Conservation (phyloP, 2,797 vertebrate species). For the Clarias laeviceps region DNA sequence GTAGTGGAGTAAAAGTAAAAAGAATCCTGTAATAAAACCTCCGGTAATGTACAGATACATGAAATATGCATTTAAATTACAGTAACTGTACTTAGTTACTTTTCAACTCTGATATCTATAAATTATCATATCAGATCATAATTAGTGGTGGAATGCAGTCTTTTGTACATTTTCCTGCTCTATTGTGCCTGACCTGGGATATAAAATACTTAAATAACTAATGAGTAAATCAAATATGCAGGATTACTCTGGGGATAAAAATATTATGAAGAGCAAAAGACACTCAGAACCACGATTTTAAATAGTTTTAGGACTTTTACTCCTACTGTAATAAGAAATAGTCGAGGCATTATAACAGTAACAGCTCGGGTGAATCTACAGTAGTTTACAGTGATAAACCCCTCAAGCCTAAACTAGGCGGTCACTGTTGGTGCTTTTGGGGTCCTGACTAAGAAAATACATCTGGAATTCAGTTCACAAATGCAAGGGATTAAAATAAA, state of each 20-base stretch:
- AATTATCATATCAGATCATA: not conserved
- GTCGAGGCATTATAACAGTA: not conserved
- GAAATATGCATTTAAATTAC: no score
- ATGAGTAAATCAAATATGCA: not conserved
- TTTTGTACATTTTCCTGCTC: not conserved
- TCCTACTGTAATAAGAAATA: not conserved
- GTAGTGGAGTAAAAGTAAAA: no score
- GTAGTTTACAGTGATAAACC: not conserved
- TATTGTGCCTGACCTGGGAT: not conserved
- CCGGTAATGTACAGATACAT: no score
- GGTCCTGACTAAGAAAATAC: not conserved
- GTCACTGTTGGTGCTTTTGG: not conserved
- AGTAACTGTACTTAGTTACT: no score
- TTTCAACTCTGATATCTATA: no score
- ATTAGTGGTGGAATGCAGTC: not conserved
- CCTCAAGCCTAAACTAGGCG: not conserved
- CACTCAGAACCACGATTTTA: not conserved
- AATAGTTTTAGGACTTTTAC: not conserved
- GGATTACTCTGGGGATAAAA: not conserved
- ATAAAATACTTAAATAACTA: not conserved
- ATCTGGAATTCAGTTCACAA: not conserved
- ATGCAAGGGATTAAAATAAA: not conserved
- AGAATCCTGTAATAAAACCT: no score
- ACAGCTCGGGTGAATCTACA: not conserved
- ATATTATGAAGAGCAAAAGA: not conserved